phyloP scores from a whole-genome alignment of 1,140 invertebrate genomes.

The Colletes gigas region DNA sequence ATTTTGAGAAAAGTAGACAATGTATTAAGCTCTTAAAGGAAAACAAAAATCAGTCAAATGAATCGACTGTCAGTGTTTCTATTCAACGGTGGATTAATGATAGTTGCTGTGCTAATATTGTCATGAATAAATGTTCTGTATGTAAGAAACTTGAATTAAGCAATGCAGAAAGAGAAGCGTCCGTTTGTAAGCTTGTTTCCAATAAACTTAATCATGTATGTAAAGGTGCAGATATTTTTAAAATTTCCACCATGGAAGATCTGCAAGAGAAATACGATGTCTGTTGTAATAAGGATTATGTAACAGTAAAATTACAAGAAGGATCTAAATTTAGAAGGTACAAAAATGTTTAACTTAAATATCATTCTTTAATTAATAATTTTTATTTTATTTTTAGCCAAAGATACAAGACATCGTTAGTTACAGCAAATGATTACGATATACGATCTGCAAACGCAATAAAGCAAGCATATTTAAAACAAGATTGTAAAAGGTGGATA shows the following conservation, averaged over 20 bases:
- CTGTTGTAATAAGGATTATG: slow-evolving; percentile 58
- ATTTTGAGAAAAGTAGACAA: slow-evolving; percentile 59
- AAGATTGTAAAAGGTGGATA: slow-evolving; percentile 73
- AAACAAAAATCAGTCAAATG: slow-evolving; percentile 33
- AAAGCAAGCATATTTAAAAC: slow-evolving; percentile 58
- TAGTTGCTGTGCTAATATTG: slow-evolving; percentile 75
- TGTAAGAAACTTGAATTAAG: slow-evolving; percentile 60
- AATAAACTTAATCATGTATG: slow-evolving; percentile 64
- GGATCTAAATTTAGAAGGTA: slow-evolving; percentile 46
- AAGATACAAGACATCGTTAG: slow-evolving; percentile 78
- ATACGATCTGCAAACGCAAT: slow-evolving; percentile 78
- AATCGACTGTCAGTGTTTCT: slow-evolving; percentile 58
- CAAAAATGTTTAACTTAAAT: background rate
- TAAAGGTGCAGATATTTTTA: slow-evolving; percentile 72
- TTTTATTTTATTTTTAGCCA: slow-evolving; percentile 10
- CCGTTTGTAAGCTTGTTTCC: slow-evolving; percentile 57
- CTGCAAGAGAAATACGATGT: slow-evolving; percentile 59
- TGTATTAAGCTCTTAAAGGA: slow-evolving; percentile 64
- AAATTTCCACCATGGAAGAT: slow-evolving; percentile 30
- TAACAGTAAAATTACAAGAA: slow-evolving; percentile 38
- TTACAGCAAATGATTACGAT: slow-evolving; percentile 80
- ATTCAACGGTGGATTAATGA: slow-evolving; percentile 78
- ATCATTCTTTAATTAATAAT: background rate
- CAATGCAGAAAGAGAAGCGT: slow-evolving; percentile 30
- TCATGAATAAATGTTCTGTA: slow-evolving; percentile 75